Percentiles rank a stretch among this genome's conserved stretches.
These are phyloP conservation scores for Polylopha cassiicola DNA, from an alignment of 2,888 invertebrate species.

Conservation along the genomic window DNA sequence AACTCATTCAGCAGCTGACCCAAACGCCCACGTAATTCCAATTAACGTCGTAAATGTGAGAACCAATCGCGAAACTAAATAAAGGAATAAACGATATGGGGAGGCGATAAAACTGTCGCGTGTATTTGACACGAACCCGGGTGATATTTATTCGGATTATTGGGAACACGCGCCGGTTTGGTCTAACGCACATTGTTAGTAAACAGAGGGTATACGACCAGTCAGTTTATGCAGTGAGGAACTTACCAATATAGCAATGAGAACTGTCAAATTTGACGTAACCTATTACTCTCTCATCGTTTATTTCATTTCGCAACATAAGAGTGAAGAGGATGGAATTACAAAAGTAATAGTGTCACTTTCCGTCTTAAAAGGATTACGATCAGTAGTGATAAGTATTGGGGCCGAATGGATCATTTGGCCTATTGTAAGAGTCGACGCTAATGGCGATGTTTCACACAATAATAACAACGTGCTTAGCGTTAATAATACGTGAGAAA, in stretches of 20 bases:
- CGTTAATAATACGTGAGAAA: not conserved
- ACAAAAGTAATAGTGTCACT: too few species aligned
- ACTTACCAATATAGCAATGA: too few species aligned
- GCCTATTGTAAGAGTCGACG: conserved; percentile 15
- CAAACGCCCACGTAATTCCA: conserved; percentile 15
- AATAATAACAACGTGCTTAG: conserved; percentile 7
- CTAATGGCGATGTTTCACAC: conserved; percentile 13
- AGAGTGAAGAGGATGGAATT: too few species aligned
- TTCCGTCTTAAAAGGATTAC: too few species aligned
- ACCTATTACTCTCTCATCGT: too few species aligned
- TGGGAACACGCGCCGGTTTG: conserved; percentile 30
- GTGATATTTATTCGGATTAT: conserved; percentile 43
- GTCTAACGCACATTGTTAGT: conserved; percentile 15
- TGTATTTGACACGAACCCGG: conserved; percentile 50
- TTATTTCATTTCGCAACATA: too few species aligned
- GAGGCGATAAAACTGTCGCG: conserved; percentile 59
- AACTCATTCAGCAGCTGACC: conserved; percentile 9
- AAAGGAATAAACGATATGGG: conserved; percentile 40
- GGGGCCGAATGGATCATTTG: conserved; percentile 13
- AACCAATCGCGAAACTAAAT: conserved; percentile 47
- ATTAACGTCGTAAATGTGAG: conserved; percentile 35
- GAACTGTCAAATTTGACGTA: too few species aligned
- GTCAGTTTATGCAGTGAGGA: too few species aligned
- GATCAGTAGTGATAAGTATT: conserved; percentile 21
- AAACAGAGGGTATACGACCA: conserved; percentile 16